Evolutionary conservation across 1,140 invertebrate species (phyloP), one percentile per base, ranked within the genome.

Genomic region (Zophobas atratus): DNA sequence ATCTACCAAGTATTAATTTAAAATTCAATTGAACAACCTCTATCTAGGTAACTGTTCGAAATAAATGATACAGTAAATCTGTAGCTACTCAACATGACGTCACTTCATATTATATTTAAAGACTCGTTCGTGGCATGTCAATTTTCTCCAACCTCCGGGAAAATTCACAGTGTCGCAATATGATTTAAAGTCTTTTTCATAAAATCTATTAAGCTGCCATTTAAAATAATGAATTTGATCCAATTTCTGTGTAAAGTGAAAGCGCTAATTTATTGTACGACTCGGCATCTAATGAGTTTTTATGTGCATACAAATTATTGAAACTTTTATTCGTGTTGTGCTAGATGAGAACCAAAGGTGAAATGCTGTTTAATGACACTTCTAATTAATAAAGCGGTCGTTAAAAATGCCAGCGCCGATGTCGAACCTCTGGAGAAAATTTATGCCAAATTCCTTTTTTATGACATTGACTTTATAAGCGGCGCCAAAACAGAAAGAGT

Each of bases 171-270:
- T 51, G 49, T 51, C 49, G 49, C 20, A 57, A 57, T 57, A 33
- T 57, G 35, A 57, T 35, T 57, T 57, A 57, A 63, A 6, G 49
- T 20, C 6, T 63, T 63, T 38, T 39, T 41, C 20, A 35, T 35
- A 35, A 36, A 67, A 63, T 63, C 57, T 38, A 63, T 63, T 63
- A 67, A 41, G 36, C 33, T 67, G 60, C 39, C 60, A 67, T 43
- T 67, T 67, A 67, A 60, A 67, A 67, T 67, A 46, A 67, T 67
- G 60, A 41, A 67, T 67, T 67, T 46, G 60, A 67, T 46, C 60
- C 60, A 67, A 67, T 67, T 67, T 43, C 8, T 41, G 60, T 67
- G 35, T 38, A 67, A 51, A 67, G 60, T 67, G 60, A 67, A 67
- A 67, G 60, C 60, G 60, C 6, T 67, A 67, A 67, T 67, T 67